Evolutionary conservation across 2,113 vertebrate genomes (phyloP).

Genomic region (Delphinus delphis): DNA sequence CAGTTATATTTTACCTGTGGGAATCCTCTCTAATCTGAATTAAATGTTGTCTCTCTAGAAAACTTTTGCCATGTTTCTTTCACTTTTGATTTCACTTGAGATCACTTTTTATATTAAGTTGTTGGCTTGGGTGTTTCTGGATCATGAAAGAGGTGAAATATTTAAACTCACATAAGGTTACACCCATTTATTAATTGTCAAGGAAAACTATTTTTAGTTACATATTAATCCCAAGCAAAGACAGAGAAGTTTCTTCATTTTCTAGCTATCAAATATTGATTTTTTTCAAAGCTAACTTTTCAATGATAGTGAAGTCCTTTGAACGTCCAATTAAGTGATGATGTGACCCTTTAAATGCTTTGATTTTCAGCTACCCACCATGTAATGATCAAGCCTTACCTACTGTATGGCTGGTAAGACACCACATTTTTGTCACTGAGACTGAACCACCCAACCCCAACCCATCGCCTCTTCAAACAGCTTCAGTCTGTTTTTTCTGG

Average conservation of each 20-base stretch:
- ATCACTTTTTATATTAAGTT: background rate
- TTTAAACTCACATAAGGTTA: background rate
- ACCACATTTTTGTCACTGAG: background rate
- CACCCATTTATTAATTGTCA: background rate
- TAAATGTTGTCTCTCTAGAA: background rate
- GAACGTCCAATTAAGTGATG: background rate
- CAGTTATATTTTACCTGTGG: background rate
- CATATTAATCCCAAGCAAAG: background rate
- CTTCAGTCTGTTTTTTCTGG: background rate
- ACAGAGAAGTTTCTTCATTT: background rate
- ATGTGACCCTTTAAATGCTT: background rate
- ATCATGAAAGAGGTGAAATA: background rate
- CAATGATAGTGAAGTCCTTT: background rate
- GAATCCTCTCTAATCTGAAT: background rate
- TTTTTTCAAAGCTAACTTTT: background rate
- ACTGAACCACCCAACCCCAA: background rate
- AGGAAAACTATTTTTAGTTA: background rate
- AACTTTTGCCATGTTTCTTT: background rate
- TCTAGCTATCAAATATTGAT: background rate
- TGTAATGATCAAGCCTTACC: background rate
- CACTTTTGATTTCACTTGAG: background rate
- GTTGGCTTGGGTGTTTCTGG: background rate
- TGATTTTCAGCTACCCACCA: background rate
- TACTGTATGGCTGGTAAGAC: background rate
- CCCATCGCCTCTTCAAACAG: background rate